Evolutionary conservation across 2,888 invertebrate species (phyloP).

Genomic region (Cetonia aurata): DNA sequence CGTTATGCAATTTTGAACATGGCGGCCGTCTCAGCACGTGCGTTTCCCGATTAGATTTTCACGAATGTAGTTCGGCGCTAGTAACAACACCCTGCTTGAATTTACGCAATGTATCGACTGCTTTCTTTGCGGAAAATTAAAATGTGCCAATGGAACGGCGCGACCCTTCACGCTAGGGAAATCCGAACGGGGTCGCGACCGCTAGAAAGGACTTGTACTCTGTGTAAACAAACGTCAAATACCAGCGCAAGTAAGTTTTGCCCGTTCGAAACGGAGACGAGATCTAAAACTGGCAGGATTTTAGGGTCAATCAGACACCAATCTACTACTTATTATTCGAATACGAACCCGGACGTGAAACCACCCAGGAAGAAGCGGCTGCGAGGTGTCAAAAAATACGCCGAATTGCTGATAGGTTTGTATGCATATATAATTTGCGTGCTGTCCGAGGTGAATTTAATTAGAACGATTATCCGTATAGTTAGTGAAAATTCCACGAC

Average conservation of each 20-base stretch:
- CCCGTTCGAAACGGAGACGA: not conserved
- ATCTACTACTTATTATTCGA: constrained; percentile 52
- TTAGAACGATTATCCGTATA: constrained; percentile 60
- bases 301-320: constrained; percentile 52
- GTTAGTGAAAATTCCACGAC: constrained; percentile 75
- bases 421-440: constrained; percentile 14
- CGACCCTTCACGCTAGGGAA: constrained; percentile 53
- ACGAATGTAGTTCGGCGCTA: constrained; percentile 44
- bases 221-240: constrained; percentile 60
- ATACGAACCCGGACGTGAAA: constrained; percentile 55
- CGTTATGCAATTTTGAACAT: constrained; percentile 37
- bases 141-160: constrained; percentile 54
- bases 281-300: constrained; percentile 24
- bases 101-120: constrained; percentile 57
- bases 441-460: not conserved
- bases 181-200: constrained; percentile 33
- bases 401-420: constrained; percentile 57
- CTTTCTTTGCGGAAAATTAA: constrained; percentile 56
- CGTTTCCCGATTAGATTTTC: constrained; percentile 3
- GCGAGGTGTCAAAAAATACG: constrained; percentile 53
- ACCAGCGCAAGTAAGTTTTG: constrained; percentile 52
- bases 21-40: constrained; percentile 38
- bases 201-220: constrained; percentile 56
- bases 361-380: constrained; percentile 53
- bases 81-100: constrained; percentile 42